Conservation (phyloP, 2,888 invertebrate genomes). For the Zaprionus lineosus region DNA sequence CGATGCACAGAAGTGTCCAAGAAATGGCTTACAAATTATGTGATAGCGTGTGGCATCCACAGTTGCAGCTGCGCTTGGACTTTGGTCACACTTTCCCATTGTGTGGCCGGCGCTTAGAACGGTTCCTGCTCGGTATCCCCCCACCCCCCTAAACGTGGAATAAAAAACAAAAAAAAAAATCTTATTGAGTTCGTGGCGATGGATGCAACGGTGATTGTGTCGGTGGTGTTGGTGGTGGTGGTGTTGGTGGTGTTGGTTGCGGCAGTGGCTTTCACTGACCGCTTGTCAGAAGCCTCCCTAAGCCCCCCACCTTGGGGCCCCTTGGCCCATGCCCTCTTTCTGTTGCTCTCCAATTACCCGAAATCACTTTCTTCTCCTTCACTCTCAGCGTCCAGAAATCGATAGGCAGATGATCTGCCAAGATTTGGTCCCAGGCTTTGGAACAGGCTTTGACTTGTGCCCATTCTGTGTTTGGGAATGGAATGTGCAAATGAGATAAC, state of each 20-base stretch:
- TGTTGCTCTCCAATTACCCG: slow-evolving; percentile 40
- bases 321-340: slow-evolving; percentile 1
- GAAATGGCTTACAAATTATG: no score
- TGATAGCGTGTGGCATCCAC: no score
- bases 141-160: slow-evolving; percentile 6
- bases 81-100: slow-evolving; percentile 8
- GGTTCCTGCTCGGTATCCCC: slow-evolving; percentile 9
- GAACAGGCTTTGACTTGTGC: slow-evolving; percentile 46
- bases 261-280: slow-evolving; percentile 67
- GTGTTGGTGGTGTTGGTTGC: slow-evolving; percentile 43
- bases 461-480: slow-evolving; percentile 61
- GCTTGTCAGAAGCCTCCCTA: slow-evolving; percentile 23
- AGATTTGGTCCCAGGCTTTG: slow-evolving; percentile 27
- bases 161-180: no score
- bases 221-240: slow-evolving; percentile 6
- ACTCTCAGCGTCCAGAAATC: slow-evolving; percentile 9
- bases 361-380: slow-evolving; percentile 69
- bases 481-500: slow-evolving; percentile 55
- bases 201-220: slow-evolving; percentile 2
- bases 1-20: no score
- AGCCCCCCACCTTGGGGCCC: no score
- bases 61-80: slow-evolving; percentile 3
- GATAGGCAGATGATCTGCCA: slow-evolving; percentile 40
- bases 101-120: slow-evolving; percentile 22
- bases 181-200: slow-evolving; percentile 6